Conservation (phyloP, 2,888 invertebrate genomes). For the Agrotis segetum region DNA sequence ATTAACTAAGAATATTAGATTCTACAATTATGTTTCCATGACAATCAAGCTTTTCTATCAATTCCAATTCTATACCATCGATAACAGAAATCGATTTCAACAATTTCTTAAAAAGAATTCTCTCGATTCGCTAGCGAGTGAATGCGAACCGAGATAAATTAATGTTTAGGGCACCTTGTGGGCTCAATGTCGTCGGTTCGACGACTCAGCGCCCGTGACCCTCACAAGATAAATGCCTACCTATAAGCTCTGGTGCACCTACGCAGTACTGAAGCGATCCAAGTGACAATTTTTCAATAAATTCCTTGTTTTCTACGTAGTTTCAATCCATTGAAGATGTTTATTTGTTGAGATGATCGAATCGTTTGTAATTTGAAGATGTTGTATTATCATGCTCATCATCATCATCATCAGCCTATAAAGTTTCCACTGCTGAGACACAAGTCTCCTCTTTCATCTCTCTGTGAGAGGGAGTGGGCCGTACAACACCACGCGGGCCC, state of each 20-base stretch:
- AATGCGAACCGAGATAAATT: constrained; percentile 59
- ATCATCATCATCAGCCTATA: too few species aligned
- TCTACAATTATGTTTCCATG: too few species aligned
- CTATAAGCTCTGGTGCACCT: constrained; percentile 53
- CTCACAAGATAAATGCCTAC: constrained; percentile 63
- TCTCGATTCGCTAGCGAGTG: constrained; percentile 30
- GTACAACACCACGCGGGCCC: too few species aligned
- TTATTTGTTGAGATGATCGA: not conserved
- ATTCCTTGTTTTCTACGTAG: constrained; percentile 30
- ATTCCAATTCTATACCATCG: not conserved
- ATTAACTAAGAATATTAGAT: too few species aligned
- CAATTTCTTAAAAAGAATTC: constrained; percentile 40
- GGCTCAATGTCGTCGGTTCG: constrained; percentile 71
- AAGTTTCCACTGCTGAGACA: too few species aligned
- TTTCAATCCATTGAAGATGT: constrained; percentile 33
- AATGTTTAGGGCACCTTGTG: constrained; percentile 71
- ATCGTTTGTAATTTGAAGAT: constrained; percentile 9
- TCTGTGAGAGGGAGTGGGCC: too few species aligned
- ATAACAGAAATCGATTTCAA: not conserved
- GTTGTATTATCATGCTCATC: not conserved
- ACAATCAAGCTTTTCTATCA: not conserved
- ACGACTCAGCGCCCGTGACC: constrained; percentile 68
- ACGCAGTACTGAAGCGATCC: constrained; percentile 45
- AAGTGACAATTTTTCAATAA: constrained; percentile 59
- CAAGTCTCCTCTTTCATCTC: too few species aligned